Percentiles rank a stretch among this genome's conserved stretches.
Conservation (phyloP, 35 echinoderm and acorn worm species). For the Apostichopus californicus region DNA sequence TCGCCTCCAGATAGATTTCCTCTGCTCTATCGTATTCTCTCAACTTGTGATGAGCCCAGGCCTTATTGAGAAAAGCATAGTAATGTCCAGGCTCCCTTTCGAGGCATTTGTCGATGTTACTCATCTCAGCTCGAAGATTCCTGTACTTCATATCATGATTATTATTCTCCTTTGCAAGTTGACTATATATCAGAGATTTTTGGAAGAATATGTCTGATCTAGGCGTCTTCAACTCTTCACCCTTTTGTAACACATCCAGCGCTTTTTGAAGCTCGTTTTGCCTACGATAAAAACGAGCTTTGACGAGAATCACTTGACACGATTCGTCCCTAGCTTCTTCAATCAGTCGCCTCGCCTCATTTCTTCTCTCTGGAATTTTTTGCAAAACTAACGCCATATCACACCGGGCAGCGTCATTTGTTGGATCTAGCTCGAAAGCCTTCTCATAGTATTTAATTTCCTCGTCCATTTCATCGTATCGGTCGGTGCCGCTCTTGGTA, state of each 20-base stretch:
- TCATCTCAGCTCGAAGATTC: background rate
- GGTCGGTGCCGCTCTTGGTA: background rate
- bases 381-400: background rate
- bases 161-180: background rate
- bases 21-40: background rate
- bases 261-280: background rate
- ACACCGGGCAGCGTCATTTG: background rate
- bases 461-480: background rate
- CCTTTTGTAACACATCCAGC: conserved; percentile 11
- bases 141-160: background rate
- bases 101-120: conserved; percentile 1
- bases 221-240: background rate
- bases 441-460: conserved; percentile 15
- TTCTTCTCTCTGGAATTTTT: background rate
- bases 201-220: conserved; percentile 13
- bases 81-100: background rate
- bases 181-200: background rate
- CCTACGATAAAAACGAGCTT: conserved; percentile 39
- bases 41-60: background rate
- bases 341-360: background rate
- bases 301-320: conserved; percentile 22
- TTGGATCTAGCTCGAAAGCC: conserved; percentile 26
- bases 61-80: background rate
- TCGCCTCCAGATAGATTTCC: background rate
- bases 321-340: background rate